phyloP scores from a whole-genome alignment of 2,797 vertebrate genomes.

The Otus scops region DNA sequence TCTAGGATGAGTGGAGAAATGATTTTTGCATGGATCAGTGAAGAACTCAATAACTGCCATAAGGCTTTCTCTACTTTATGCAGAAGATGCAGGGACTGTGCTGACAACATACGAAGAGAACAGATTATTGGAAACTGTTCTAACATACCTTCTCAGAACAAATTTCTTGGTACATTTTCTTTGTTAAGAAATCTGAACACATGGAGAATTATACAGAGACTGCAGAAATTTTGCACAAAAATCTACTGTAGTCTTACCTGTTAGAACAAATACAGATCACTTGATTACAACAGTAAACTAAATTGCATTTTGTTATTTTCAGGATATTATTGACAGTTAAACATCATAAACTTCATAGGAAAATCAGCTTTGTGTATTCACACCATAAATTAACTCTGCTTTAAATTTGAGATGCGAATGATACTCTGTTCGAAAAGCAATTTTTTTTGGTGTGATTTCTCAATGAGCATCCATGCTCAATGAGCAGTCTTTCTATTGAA shows the following conservation, averaged over 20 bases:
- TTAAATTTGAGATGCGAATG: not conserved
- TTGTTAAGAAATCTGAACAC: not conserved
- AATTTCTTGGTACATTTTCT: not conserved
- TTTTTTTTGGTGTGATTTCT: not conserved
- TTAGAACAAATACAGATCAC: not conserved
- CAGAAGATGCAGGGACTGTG: not conserved
- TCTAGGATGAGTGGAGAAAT: not conserved
- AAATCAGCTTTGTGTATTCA: not conserved
- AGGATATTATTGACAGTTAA: not conserved
- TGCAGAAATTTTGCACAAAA: not conserved
- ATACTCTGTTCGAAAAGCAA: not conserved
- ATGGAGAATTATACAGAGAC: not conserved
- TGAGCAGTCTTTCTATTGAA: not conserved
- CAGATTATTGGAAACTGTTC: not conserved
- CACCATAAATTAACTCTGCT: not conserved
- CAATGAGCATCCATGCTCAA: not conserved
- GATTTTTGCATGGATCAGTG: not conserved
- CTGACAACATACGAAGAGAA: not conserved
- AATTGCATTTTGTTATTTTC: not conserved
- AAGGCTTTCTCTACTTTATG: not conserved
- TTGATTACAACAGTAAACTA: not conserved
- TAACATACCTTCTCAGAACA: not conserved
- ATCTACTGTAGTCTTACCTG: not conserved
- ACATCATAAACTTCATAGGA: not conserved
- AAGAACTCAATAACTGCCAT: not conserved